phyloP scores from a whole-genome alignment of 2,797 vertebrate species.

The Cryptoblepharus egeriae region DNA sequence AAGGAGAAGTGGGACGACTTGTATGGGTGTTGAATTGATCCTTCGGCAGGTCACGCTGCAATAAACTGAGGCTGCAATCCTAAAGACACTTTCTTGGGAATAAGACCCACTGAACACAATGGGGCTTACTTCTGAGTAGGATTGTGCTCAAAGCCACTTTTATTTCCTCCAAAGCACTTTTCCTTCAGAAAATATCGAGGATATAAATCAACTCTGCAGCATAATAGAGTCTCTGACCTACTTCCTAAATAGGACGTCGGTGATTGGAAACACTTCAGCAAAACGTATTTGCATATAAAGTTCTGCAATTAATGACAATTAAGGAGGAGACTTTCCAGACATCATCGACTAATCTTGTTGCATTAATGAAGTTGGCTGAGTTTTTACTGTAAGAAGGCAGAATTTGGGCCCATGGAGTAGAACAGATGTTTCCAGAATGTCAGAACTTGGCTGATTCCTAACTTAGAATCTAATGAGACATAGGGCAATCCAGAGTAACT shows the following conservation, averaged over 20 bases:
- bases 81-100: no score
- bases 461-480: no score
- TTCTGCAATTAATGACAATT: conserved; percentile 49
- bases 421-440: background rate
- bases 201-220: conserved; percentile 34
- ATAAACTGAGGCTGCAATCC: no score
- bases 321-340: conserved; percentile 49
- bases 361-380: conserved; percentile 37
- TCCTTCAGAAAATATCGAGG: conserved; percentile 49
- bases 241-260: conserved; percentile 49
- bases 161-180: conserved; percentile 24
- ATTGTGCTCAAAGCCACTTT: background rate
- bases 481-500: no score
- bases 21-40: conserved; percentile 4
- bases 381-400: background rate
- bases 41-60: background rate
- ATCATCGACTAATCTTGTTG: conserved; percentile 34
- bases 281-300: conserved; percentile 49
- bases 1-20: background rate
- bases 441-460: no score
- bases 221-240: conserved; percentile 45
- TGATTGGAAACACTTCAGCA: conserved; percentile 27
- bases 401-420: conserved; percentile 19
- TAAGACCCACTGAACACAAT: no score
- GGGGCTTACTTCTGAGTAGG: no score